Evolutionary conservation across 2,888 invertebrate genomes (phyloP).

Genomic region (Byasa hedistus): DNA sequence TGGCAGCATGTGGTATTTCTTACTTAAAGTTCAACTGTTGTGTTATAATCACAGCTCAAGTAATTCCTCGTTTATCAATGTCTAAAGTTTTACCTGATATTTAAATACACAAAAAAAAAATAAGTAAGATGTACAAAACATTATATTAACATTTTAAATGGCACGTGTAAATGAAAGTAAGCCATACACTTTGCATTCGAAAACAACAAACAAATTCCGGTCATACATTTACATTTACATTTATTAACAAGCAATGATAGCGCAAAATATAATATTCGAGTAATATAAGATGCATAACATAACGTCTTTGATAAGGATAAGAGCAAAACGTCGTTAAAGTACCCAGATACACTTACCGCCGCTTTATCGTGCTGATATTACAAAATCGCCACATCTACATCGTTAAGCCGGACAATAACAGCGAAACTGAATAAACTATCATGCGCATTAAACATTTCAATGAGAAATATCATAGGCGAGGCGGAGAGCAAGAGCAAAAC

Average conservation of each 20-base stretch:
- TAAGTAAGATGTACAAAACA: too few relatives aligned
- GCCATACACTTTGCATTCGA: conserved; percentile 1
- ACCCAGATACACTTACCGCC: conserved; percentile 53
- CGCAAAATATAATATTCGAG: conserved; percentile 35
- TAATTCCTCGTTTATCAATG: too few relatives aligned
- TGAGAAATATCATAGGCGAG: conserved; percentile 55
- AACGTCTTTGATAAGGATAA: conserved; percentile 59
- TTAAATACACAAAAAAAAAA: too few relatives aligned
- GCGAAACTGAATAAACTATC: conserved; percentile 33
- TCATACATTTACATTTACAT: background rate
- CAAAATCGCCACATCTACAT: conserved; percentile 38
- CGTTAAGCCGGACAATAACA: conserved; percentile 37
- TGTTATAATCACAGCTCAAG: too few relatives aligned
- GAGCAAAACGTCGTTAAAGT: conserved; percentile 65
- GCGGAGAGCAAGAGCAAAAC: conserved; percentile 50
- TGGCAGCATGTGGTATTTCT: too few relatives aligned
- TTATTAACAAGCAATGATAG: conserved; percentile 37
- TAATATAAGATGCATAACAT: conserved; percentile 35
- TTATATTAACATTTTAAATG: too few relatives aligned
- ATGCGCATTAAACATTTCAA: conserved; percentile 54
- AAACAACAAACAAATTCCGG: too few relatives aligned
- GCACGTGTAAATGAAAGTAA: background rate
- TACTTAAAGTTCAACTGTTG: too few relatives aligned
- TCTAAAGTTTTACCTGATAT: too few relatives aligned
- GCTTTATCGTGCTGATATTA: conserved; percentile 56